Evolutionary conservation across 2,888 invertebrate species (phyloP).

Genomic region (Drosophila affinis): DNA sequence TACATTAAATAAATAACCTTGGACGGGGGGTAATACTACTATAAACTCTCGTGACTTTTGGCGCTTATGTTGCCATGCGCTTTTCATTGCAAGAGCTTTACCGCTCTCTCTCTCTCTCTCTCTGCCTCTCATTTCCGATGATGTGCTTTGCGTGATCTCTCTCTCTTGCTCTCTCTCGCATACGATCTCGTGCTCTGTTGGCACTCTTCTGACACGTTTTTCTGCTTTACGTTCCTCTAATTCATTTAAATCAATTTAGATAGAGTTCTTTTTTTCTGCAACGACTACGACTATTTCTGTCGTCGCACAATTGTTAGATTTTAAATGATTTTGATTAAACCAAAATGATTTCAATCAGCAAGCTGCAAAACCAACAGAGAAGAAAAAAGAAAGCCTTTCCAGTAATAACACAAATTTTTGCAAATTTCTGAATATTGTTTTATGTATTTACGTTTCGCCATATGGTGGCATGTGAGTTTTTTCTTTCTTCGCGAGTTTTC

Average conservation of each 20-base stretch:
- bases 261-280: constrained; percentile 34
- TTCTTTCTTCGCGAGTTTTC: background rate
- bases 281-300: constrained; percentile 55
- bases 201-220: constrained; percentile 56
- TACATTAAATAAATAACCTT: constrained; percentile 45
- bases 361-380: background rate
- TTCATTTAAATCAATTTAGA: constrained; percentile 75
- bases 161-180: constrained; percentile 2
- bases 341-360: constrained; percentile 36
- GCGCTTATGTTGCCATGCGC: constrained; percentile 47
- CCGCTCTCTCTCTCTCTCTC: constrained; percentile 2
- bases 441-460: constrained; percentile 1
- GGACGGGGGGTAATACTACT: constrained; percentile 30
- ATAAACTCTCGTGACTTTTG: constrained; percentile 68
- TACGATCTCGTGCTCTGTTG: constrained; percentile 57
- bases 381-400: constrained; percentile 9
- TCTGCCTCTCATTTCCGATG: background rate
- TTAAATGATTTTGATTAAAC: constrained; percentile 70
- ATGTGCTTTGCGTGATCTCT: constrained; percentile 1
- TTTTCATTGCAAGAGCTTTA: constrained; percentile 17
- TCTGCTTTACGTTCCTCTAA: constrained; percentile 48
- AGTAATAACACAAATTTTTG: constrained; percentile 17
- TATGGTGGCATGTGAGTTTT: constrained; percentile 13
- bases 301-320: constrained; percentile 52
- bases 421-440: constrained; percentile 8